Conservation (phyloP, 2,113 vertebrate genomes). For the Bombycilla garrulus region DNA sequence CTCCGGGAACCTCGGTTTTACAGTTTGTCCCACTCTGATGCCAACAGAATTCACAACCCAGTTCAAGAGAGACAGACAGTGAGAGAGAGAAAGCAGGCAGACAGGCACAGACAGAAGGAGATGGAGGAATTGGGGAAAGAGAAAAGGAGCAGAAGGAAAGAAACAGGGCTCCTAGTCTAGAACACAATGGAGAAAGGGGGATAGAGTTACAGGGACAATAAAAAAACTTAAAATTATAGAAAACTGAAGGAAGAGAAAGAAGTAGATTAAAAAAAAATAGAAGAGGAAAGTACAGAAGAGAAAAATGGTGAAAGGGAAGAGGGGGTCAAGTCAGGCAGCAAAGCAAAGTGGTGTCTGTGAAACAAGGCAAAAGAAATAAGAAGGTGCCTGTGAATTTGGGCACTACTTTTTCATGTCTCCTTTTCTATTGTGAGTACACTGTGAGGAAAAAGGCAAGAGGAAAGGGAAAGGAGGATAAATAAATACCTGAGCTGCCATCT, state of each 20-base stretch:
- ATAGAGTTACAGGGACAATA: neutral
- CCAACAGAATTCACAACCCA: conserved; percentile 63
- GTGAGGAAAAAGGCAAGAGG: neutral
- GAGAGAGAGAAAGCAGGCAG: conserved; percentile 21
- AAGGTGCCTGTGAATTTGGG: neutral
- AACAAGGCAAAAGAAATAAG: neutral
- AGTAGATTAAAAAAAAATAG: neutral
- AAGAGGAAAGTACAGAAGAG: neutral
- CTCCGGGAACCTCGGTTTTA: conserved; percentile 61
- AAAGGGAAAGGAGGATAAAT: neutral
- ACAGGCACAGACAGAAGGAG: neutral
- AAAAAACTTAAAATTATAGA: neutral
- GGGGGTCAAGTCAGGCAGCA: neutral
- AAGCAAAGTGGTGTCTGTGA: neutral
- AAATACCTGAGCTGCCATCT: neutral
- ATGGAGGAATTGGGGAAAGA: neutral
- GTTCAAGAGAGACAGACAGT: conserved; percentile 46
- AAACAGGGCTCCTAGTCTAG: neutral
- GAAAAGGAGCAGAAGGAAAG: neutral
- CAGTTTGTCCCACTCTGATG: conserved; percentile 57
- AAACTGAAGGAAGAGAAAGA: neutral
- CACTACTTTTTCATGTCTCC: neutral
- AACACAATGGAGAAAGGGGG: neutral
- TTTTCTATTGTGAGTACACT: neutral
- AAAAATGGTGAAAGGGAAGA: neutral